Evolutionary conservation across 2,797 vertebrate genomes (phyloP).

Genomic region (Tolypeutes matacus): DNA sequence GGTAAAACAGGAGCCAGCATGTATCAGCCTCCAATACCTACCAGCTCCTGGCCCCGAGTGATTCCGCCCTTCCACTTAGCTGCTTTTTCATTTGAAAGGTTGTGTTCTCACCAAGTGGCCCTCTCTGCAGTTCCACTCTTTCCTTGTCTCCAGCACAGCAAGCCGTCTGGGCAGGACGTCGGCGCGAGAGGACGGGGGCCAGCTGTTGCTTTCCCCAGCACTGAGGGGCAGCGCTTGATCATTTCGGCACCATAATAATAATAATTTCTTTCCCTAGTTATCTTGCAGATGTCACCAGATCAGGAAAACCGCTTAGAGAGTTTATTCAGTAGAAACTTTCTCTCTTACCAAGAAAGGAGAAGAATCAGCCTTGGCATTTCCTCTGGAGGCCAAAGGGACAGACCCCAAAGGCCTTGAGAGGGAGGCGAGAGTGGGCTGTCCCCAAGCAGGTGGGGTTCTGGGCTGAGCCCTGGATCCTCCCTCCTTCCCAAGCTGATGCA

Average conservation of each 20-base stretch:
- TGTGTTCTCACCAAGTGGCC: not conserved
- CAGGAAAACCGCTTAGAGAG: conserved; percentile 43
- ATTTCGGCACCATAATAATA: not conserved
- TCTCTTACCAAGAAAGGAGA: conserved; percentile 64
- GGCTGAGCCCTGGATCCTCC: not conserved
- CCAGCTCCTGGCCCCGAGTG: not conserved
- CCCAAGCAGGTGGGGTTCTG: not conserved
- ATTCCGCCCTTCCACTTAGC: not conserved
- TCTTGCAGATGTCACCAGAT: conserved; percentile 26
- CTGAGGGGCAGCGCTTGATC: not conserved
- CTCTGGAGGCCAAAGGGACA: not conserved
- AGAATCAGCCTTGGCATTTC: not conserved
- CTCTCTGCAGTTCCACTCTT: conserved; percentile 18
- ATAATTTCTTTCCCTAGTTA: conserved; percentile 23
- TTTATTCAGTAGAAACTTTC: conserved; percentile 43
- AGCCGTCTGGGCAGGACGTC: not conserved
- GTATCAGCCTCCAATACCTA: not conserved
- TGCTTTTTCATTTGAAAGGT: not conserved
- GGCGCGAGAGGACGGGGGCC: conserved; percentile 69
- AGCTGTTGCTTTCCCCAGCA: conserved; percentile 63
- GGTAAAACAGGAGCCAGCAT: not conserved
- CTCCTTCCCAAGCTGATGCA: not conserved
- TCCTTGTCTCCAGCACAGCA: conserved; percentile 35
- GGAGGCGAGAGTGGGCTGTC: not conserved
- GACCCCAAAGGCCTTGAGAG: not conserved